Evolutionary conservation across 2,888 invertebrate species (phyloP).

Genomic region (Ctena decussata): DNA sequence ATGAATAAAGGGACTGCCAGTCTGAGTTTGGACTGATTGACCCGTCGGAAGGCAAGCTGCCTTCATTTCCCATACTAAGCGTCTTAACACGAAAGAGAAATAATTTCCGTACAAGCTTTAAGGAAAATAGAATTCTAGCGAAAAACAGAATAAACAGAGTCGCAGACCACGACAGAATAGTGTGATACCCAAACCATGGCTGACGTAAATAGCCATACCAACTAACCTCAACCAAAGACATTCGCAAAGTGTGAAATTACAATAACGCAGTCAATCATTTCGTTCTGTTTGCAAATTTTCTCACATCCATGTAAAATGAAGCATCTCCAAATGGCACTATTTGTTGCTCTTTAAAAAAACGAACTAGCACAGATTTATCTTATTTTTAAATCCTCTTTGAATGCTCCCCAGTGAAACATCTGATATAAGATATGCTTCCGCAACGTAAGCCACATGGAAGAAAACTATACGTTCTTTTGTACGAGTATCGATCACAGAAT

Average conservation of each 20-base stretch:
- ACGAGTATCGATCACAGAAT: neutral
- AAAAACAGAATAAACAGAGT: neutral
- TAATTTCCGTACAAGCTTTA: neutral
- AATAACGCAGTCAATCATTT: neutral
- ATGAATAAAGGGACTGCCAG: conserved; percentile 79
- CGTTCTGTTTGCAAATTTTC: too few species aligned
- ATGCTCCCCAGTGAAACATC: neutral
- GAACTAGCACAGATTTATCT: too few species aligned
- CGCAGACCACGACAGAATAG: neutral
- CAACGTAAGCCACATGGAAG: neutral
- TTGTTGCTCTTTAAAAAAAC: too few species aligned
- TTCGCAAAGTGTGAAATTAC: neutral
- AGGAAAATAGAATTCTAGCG: neutral
- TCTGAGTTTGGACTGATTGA: conserved; percentile 75
- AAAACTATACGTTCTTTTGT: neutral
- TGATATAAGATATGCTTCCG: neutral
- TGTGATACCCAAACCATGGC: neutral
- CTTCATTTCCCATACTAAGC: conserved; percentile 74
- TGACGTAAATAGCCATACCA: neutral
- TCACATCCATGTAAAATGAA: too few species aligned
- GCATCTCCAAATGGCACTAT: too few species aligned
- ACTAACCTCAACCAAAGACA: neutral
- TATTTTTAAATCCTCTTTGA: too few species aligned
- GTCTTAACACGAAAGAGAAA: neutral
- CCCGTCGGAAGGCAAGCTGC: conserved; percentile 69